Conservation (phyloP, 2,888 invertebrate species). For the Stenolophus ochropezus region DNA sequence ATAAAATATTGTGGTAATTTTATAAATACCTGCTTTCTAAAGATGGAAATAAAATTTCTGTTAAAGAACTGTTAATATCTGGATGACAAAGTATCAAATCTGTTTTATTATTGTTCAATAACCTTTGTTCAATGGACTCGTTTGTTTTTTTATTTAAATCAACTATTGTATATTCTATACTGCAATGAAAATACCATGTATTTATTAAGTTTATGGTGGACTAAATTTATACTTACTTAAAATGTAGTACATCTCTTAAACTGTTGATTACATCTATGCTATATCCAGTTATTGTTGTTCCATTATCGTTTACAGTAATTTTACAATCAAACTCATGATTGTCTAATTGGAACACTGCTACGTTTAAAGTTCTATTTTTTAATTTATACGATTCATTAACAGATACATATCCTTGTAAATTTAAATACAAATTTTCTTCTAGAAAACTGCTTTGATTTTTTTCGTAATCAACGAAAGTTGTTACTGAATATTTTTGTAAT, state of each 20-base stretch:
- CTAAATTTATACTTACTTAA: constrained; percentile 33
- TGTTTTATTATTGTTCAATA: constrained; percentile 48
- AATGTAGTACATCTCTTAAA: constrained; percentile 47
- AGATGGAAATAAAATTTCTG: constrained; percentile 46
- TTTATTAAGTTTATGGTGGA: neutral
- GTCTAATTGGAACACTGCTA: constrained; percentile 39
- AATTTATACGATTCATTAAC: constrained; percentile 20
- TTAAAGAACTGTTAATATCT: constrained; percentile 46
- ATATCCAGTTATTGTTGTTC: constrained; percentile 44
- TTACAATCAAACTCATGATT: constrained; percentile 56
- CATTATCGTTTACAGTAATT: constrained; percentile 29
- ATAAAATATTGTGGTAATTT: too few species aligned
- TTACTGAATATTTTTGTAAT: constrained; percentile 47
- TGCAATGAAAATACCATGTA: constrained; percentile 19
- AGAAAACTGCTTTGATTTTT: constrained; percentile 41
- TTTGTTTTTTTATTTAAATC: constrained; percentile 10
- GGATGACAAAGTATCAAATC: constrained; percentile 56
- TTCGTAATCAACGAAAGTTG: constrained; percentile 47
- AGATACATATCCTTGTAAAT: constrained; percentile 35
- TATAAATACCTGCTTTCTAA: constrained; percentile 54
- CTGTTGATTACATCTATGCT: constrained; percentile 38
- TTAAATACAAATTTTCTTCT: constrained; percentile 53
- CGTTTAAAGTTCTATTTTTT: constrained; percentile 43
- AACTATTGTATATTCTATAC: constrained; percentile 45
- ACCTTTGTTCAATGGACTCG: constrained; percentile 11